Percentiles rank a stretch among this genome's conserved stretches.
Evolutionary conservation across 1,140 invertebrate genomes (phyloP).

Genomic region (Drosophila gunungcola): DNA sequence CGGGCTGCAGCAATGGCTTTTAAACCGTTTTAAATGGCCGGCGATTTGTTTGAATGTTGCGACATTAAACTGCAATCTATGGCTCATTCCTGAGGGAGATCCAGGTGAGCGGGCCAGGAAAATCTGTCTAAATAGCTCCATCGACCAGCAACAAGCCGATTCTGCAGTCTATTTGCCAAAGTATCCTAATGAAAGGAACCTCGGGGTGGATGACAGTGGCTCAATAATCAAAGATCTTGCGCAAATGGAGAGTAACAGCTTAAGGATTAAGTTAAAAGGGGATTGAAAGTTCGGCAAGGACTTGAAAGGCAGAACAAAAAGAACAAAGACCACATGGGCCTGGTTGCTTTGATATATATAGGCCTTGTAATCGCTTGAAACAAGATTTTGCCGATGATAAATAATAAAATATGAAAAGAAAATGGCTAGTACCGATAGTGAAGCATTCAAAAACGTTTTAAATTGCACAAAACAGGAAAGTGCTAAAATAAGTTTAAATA

Average conservation of each 20-base stretch:
- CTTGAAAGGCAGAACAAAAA: background rate
- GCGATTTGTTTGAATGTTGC: slow-evolving; percentile 76
- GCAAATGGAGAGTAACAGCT: slow-evolving; percentile 46
- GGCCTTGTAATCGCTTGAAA: background rate
- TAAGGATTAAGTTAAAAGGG: slow-evolving; percentile 36
- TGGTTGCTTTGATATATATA: background rate
- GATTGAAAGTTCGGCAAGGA: background rate
- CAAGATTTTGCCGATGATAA: background rate
- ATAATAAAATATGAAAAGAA: background rate
- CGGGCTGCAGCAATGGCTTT: slow-evolving; percentile 50
- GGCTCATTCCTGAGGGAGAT: slow-evolving; percentile 50
- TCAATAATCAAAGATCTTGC: slow-evolving; percentile 47
- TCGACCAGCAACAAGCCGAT: slow-evolving; percentile 48
- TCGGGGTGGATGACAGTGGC: background rate
- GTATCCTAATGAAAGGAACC: slow-evolving; percentile 29
- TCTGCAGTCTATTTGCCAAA: slow-evolving; percentile 41
- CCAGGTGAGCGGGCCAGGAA: slow-evolving; percentile 48
- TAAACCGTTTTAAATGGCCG: slow-evolving; percentile 73
- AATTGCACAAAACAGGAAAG: no score
- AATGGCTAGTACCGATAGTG: background rate
- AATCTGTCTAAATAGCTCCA: slow-evolving; percentile 58
- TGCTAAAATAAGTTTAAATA: no score
- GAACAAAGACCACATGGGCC: background rate
- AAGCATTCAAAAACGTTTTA: no score
- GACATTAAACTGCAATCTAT: slow-evolving; percentile 80